phyloP scores from a whole-genome alignment of 1,140 invertebrate genomes.

The Drosophila persimilis region DNA sequence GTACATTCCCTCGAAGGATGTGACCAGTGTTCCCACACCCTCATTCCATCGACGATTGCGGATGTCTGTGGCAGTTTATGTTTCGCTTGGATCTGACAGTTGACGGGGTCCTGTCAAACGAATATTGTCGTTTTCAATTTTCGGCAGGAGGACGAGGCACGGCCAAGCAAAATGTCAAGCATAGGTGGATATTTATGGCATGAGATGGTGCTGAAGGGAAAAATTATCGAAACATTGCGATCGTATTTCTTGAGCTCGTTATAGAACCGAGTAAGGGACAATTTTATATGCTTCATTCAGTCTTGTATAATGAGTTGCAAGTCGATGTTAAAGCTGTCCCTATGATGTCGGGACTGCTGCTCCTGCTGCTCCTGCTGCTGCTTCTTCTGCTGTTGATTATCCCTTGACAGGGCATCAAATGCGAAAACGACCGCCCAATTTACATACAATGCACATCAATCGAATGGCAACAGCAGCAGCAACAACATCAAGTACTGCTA shows the following conservation, averaged over 20 bases:
- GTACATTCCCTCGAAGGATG: not conserved
- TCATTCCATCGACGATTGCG: slow-evolving; percentile 19
- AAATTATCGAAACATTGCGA: slow-evolving; percentile 72
- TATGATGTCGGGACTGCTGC: slow-evolving; percentile 27
- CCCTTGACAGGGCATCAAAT: slow-evolving; percentile 81
- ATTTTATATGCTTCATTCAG: slow-evolving; percentile 60
- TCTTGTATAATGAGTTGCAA: slow-evolving; percentile 73
- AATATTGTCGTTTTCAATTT: slow-evolving; percentile 70
- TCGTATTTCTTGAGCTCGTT: slow-evolving; percentile 74
- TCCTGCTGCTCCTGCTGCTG: slow-evolving; percentile 3
- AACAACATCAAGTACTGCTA: slow-evolving; percentile 38
- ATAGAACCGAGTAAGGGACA: slow-evolving; percentile 38
- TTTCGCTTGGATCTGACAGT: slow-evolving; percentile 48
- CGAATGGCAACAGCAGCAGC: slow-evolving; percentile 51
- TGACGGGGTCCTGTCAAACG: slow-evolving; percentile 70
- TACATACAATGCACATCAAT: slow-evolving; percentile 81
- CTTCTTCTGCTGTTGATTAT: slow-evolving; percentile 71
- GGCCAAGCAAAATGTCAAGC: slow-evolving; percentile 44
- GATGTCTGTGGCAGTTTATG: slow-evolving; percentile 36
- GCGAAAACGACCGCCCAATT: slow-evolving; percentile 80
- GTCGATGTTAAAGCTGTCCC: slow-evolving; percentile 41
- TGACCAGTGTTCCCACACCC: not conserved
- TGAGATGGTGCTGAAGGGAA: slow-evolving; percentile 34
- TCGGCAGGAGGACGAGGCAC: slow-evolving; percentile 50
- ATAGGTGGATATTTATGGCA: slow-evolving; percentile 34